phyloP scores from a whole-genome alignment of 2,888 invertebrate genomes.

The Epinotia bilunana region DNA sequence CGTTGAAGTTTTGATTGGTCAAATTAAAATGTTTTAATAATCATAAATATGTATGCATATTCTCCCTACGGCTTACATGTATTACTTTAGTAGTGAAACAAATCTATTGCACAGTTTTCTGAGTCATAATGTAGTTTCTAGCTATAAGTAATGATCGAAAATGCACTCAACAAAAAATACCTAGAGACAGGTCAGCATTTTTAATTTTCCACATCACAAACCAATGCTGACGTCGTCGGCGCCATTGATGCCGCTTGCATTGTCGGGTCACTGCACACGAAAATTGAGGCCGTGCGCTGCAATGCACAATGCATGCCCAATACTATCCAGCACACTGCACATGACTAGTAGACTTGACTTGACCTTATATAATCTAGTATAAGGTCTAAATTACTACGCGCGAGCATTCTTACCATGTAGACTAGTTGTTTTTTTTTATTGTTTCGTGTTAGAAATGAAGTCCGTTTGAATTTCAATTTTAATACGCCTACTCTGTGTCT shows the following conservation, averaged over 20 bases:
- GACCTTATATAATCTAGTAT: background rate
- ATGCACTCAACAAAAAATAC: background rate
- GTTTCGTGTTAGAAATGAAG: background rate
- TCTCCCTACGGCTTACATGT: too few relatives aligned
- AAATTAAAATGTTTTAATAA: too few relatives aligned
- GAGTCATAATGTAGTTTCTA: too few relatives aligned
- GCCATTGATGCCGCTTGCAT: conserved; percentile 26
- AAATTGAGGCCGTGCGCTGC: conserved; percentile 64
- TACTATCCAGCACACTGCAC: conserved; percentile 13
- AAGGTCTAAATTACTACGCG: background rate
- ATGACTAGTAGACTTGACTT: background rate
- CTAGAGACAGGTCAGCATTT: conserved; percentile 23
- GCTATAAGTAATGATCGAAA: background rate
- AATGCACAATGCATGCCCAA: conserved; percentile 45
- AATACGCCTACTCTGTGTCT: background rate
- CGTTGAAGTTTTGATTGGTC: too few relatives aligned
- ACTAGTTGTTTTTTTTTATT: background rate
- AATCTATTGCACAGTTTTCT: too few relatives aligned
- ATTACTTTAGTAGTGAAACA: too few relatives aligned
- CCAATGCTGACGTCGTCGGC: conserved; percentile 21
- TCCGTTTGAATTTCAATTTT: conserved; percentile 2
- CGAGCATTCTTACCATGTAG: background rate
- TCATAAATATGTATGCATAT: too few relatives aligned
- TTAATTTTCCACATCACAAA: conserved; percentile 37
- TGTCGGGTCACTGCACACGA: conserved; percentile 68